A percentile compares a stretch with the other conserved stretches of the same genome.
Evolutionary conservation across 2,113 vertebrate genomes (phyloP).

Genomic region (Perccottus glenii): DNA sequence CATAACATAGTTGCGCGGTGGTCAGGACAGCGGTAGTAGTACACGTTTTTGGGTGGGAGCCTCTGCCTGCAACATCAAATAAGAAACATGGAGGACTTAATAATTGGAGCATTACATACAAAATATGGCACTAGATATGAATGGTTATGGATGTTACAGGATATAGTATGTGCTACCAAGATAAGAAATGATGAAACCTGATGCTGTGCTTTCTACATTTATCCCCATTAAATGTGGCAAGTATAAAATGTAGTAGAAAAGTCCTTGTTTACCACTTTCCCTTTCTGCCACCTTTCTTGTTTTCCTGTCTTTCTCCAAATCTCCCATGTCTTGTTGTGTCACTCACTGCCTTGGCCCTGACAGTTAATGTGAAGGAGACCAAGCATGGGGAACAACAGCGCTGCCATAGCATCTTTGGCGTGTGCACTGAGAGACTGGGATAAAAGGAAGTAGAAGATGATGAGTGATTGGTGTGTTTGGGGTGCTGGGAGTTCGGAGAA

Average conservation of each 20-base stretch:
- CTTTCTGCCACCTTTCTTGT: not conserved
- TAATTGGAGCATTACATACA: no score
- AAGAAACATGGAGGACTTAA: not conserved
- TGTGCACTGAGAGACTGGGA: constrained; percentile 34
- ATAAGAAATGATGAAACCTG: no score
- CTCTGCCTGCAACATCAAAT: constrained; percentile 86
- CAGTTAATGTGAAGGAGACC: constrained; percentile 36
- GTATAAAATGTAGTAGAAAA: no score
- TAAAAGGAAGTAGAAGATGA: constrained; percentile 50
- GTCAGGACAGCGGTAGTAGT: constrained; percentile 97
- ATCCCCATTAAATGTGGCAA: not conserved
- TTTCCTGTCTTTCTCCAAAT: constrained; percentile 23
- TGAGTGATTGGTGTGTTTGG: constrained; percentile 61
- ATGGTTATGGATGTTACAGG: no score
- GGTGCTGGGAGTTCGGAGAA: constrained; percentile 58
- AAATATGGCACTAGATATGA: no score
- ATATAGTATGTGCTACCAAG: no score
- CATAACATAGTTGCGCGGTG: constrained; percentile 98
- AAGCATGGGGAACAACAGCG: constrained; percentile 28
- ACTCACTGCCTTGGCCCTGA: constrained; percentile 36
- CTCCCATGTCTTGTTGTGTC: constrained; percentile 38
- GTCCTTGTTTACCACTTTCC: not conserved
- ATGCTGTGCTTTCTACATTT: constrained; percentile 13
- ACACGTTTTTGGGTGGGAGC: constrained; percentile 94
- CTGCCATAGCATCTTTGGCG: constrained; percentile 35